Evolutionary conservation across 2,113 vertebrate genomes (phyloP), one percentile per base, ranked within the genome.

Genomic region (Pseudopipra pipra): DNA sequence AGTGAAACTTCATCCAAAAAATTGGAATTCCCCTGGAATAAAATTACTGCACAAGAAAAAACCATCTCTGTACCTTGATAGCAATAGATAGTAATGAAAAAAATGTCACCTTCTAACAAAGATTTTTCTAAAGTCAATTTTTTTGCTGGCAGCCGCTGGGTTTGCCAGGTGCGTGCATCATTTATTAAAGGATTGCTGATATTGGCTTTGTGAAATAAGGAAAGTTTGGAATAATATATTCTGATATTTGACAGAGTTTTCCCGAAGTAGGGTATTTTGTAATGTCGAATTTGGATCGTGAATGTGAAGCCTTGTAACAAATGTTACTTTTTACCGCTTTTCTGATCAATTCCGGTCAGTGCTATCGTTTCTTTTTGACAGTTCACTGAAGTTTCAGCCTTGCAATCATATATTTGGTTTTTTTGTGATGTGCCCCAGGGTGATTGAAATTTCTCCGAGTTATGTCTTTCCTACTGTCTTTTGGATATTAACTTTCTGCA

Each of bases 101-200:
- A 93, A 89, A 87, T 93, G 93, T 94, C 93, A 90, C 89, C 52
- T 93, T 95, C 93, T 96, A 95, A 93, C 93, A 97, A 96, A 97
- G 93, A 84, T 97, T 94, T 96, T 95, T 96, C 95, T 93, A 43
- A 90, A 97, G 66, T 94, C 71, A 87, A 35, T 97, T 95, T 90
- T 95, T 94, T 94, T 94, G 65, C 81, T 92, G 90, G 88, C 82
- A 94, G 79, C 82, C 3, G 6, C 82, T 84, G 88, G 52, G 93
- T 94, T 95, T 95, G 37, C 84, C 56, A 82, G 37, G 41, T 66
- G 23, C 1, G 4, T 87, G 88, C 58, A 43, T 93, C 83, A 89
- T 96, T 96, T 97, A 63, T 95, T 88, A 94, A 90, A 91, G 79
- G 79, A 75, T 92, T 92, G 86, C 88, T 94, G 90, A 80, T 96